Evolutionary conservation across 2,797 vertebrate genomes (phyloP), one percentile per base, ranked within the genome.

Genomic region (Channallabes apus): DNA sequence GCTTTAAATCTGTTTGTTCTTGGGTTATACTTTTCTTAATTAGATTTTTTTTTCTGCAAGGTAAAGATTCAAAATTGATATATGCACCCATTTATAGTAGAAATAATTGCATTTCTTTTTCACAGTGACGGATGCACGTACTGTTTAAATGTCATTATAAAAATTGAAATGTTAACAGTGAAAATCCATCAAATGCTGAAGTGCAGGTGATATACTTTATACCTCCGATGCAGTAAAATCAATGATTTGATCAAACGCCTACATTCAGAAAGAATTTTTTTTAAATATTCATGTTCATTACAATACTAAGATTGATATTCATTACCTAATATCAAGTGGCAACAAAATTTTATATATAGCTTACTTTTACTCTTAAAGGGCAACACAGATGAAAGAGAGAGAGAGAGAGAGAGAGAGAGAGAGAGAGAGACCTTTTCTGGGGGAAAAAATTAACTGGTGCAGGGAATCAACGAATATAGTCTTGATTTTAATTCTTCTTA

Each of bases 141-240:
- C 68, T 85, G 51, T 82, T 86, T 72, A 82, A 82, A 86, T 86
- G 80, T 67, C 69, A 86, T 86, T 86, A 64, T 82, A 76, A 77
- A 81, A 85, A 72, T 72, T 64, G 84, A 85, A 80, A 73, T 68
- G 58, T 85, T 72, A 80, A 62, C 56, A 46, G 84, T 62, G 35
- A 80, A 80, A 82, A 86, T 86, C 85, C 38, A 67, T 86, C 72
- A 76, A 82, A 75, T 46, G 51, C 51, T 51, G n/a, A 58, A 56
- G 80, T 18, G 22, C 84, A 86, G 80, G 80, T 77, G 71, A 85
- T 67, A 22, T 65, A 68, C 38, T 75, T 85, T 58, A 67, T 27
- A 58, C 68, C 51, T 38, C 46, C 51, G 3, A 38, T 6, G 46
- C 35, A 82, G 59, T 85, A 51, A 51, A 51, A 82, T 76, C 18